Evolutionary conservation across 2,113 vertebrate species (phyloP).

Genomic region (Brachyhypopomus gauderio): DNA sequence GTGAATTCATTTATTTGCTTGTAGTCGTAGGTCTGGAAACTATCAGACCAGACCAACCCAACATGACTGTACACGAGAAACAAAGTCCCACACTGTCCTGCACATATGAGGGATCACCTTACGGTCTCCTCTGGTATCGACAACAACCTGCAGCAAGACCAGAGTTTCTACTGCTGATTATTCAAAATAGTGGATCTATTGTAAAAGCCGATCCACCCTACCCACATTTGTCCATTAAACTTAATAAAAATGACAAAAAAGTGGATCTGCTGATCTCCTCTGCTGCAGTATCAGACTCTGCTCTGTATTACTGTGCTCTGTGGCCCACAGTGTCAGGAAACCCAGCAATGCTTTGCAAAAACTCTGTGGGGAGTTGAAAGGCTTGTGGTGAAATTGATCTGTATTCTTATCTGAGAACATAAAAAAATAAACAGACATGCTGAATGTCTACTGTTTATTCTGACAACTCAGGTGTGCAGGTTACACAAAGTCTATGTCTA

Average conservation of each 20-base stretch:
- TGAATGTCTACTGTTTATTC: too few relatives aligned
- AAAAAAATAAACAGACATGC: too few relatives aligned
- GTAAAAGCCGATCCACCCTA: background rate
- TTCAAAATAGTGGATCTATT: background rate
- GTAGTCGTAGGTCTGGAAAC: too few relatives aligned
- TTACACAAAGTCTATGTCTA: too few relatives aligned
- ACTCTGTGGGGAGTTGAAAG: too few relatives aligned
- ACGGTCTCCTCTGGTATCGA: conserved; percentile 24
- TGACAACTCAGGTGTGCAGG: too few relatives aligned
- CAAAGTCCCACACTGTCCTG: background rate
- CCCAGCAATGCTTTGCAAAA: background rate
- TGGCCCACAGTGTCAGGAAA: conserved; percentile 4
- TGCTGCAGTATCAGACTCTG: conserved; percentile 14
- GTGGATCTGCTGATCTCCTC: conserved; percentile 10
- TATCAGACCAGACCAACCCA: background rate
- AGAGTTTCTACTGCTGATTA: background rate
- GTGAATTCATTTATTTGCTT: too few relatives aligned
- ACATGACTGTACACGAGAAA: background rate
- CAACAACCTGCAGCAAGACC: conserved; percentile 28
- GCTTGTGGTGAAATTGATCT: too few relatives aligned
- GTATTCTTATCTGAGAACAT: too few relatives aligned
- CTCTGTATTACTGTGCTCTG: conserved; percentile 4
- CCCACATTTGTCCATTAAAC: background rate
- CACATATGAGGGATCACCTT: background rate
- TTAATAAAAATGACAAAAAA: background rate